Evolutionary conservation across 2,888 invertebrate species (phyloP), one percentile per base, ranked within the genome.

Genomic region (Pristionchus fissidentatus): DNA sequence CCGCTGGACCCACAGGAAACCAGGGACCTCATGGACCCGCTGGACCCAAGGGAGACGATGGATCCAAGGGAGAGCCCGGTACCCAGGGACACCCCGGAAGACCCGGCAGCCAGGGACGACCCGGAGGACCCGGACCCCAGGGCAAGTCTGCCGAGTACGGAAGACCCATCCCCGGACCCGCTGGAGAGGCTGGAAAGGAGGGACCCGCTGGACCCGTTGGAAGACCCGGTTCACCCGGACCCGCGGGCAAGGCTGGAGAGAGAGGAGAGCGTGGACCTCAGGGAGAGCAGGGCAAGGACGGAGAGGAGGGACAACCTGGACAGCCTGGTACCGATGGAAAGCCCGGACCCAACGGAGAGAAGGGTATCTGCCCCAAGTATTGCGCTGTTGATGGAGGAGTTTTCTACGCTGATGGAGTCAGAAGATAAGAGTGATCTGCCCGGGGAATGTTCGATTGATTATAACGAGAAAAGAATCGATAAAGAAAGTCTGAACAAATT

Each of bases 331-430:
- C 4, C 22, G 41, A 46, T 22, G 82, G 82, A 66, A n/a, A 35
- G 60, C 10, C 52, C 10, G 82, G 70, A 35, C 38, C 46, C n/a
- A 15, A 41, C 0, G 80, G 80, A 46, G 82, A 70, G 41, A 32
- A 32, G 55, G 85, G 85, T 29, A 83, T 85, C 55, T 85, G 85
- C 66, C 85, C 85, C 57, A 83, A 66, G 70, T 85, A 85, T 49
- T 85, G 85, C 57, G 77, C 85, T 19, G 77, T 55, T 60, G 85
- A 85, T 43, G 85, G 85, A 55, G 85, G 85, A 60, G 49, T 85
- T 38, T 85, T 85, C 81, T 85, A 83, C 83, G 83, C 83, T 49
- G 84, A 81, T 49, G 84, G 84, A 84, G n/a, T n/a, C n/a, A n/a
- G n/a, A n/a, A n/a, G n/a, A n/a, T n/a, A n/a, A n/a, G n/a, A n/a